Percentiles rank a stretch among this genome's conserved stretches.
Conservation (phyloP, 2,797 vertebrate genomes). For the Chanos chanos region DNA sequence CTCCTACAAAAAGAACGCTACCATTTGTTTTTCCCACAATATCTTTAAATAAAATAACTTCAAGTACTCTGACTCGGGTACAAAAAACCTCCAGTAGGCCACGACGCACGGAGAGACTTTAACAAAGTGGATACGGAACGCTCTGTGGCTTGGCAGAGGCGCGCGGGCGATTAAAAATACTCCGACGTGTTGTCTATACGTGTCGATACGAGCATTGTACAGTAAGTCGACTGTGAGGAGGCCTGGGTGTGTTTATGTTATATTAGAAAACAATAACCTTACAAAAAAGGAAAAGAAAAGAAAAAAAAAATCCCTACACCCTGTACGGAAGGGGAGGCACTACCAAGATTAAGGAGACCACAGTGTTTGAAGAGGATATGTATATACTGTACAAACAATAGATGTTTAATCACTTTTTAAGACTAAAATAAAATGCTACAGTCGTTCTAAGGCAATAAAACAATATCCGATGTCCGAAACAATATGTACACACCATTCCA, state of each 20-base stretch:
- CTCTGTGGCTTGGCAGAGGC: conserved; percentile 82
- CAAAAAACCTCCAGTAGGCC: conserved; percentile 96
- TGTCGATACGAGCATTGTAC: conserved; percentile 79
- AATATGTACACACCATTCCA: conserved; percentile 99
- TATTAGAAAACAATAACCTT: conserved; percentile 75
- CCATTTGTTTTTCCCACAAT: conserved; percentile 92
- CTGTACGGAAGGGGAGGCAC: conserved; percentile 99
- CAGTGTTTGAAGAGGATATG: conserved; percentile 99
- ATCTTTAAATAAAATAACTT: conserved; percentile 99
- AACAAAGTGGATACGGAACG: conserved; percentile 98
- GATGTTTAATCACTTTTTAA: conserved; percentile 91
- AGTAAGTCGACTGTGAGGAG: conserved; percentile 81
- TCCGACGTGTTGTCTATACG: conserved; percentile 81
- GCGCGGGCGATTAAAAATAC: conserved; percentile 80
- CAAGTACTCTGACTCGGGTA: conserved; percentile 99
- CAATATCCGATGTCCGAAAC: conserved; percentile 97
- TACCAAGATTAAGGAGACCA: conserved; percentile 99
- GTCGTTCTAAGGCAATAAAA: conserved; percentile 98
- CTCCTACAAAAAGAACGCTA: conserved; percentile 99
- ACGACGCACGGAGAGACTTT: conserved; percentile 91
- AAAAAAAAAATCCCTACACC: conserved; percentile 97
- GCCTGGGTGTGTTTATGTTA: conserved; percentile 91
- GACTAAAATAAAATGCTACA: conserved; percentile 99
- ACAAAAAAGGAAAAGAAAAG: conserved; percentile 70
- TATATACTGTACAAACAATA: conserved; percentile 97